Conservation (phyloP, 2,797 vertebrate genomes). For the Mallotus villosus region DNA sequence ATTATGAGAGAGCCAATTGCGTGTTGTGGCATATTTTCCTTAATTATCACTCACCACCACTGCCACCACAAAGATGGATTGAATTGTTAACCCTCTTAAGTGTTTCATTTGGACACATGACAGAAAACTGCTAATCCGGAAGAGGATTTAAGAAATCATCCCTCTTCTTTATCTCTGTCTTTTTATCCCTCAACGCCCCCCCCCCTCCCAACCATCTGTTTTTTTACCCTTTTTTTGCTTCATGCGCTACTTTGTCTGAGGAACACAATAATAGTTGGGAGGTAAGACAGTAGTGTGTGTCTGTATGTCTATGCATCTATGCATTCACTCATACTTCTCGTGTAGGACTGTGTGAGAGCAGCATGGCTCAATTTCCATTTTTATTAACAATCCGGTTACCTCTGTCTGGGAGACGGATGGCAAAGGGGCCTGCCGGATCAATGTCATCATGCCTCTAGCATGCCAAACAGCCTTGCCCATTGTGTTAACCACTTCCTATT, state of each 20-base stretch:
- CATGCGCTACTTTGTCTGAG: slow-evolving; percentile 46
- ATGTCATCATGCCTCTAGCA: slow-evolving; percentile 71
- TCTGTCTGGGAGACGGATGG: slow-evolving; percentile 75
- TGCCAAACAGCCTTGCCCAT: slow-evolving; percentile 62
- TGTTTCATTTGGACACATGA: slow-evolving; percentile 59
- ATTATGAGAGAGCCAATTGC: slow-evolving; percentile 53
- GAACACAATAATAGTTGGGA: slow-evolving; percentile 32
- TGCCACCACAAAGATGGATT: slow-evolving; percentile 47
- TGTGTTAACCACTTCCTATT: slow-evolving; percentile 54
- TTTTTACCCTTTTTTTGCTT: slow-evolving; percentile 64
- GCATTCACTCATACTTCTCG: slow-evolving; percentile 20
- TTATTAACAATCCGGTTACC: slow-evolving; percentile 79
- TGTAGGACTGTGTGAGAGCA: slow-evolving; percentile 47
- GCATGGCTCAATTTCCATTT: slow-evolving; percentile 79
- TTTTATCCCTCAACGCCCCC: slow-evolving; percentile 9
- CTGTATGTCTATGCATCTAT: slow-evolving; percentile 24
- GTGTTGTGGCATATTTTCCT: slow-evolving; percentile 55
- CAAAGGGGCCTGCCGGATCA: slow-evolving; percentile 69
- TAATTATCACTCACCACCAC: slow-evolving; percentile 55
- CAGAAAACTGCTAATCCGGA: slow-evolving; percentile 65
- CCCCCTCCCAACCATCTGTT: slow-evolving; percentile 21
- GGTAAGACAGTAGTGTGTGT: background rate
- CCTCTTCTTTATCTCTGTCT: slow-evolving; percentile 23
- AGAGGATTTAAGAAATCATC: slow-evolving; percentile 39
- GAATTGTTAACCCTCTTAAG: slow-evolving; percentile 62